Evolutionary conservation across 1,140 invertebrate genomes (phyloP), one percentile per base, ranked within the genome.

Genomic region (Cyclina sinensis): DNA sequence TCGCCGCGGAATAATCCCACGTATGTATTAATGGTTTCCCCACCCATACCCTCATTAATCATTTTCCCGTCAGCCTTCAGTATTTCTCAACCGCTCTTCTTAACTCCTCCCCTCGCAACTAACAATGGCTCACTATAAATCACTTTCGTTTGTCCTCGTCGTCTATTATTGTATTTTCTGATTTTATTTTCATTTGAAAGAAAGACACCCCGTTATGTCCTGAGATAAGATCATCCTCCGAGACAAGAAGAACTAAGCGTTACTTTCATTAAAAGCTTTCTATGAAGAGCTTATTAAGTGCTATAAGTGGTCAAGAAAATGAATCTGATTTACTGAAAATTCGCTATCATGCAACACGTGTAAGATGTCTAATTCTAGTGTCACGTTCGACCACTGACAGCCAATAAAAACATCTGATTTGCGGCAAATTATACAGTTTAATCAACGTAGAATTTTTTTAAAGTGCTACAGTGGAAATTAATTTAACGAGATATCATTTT

Each of bases 1-100:
- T 30, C 16, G 32, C 30, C 30, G 14, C 4, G 18, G 78, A 54
- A 80, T 83, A 83, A 83, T 83, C 37, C 62, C 62, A 70, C 62
- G 81, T 70, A 83, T 83, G 43, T 70, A 83, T 30, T 70, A 65
- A 83, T 83, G 54, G 35, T 65, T 83, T 65, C 81, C 81, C 81
- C 81, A 83, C 81, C 81, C 81, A 32, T 83, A 18, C 43, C 24
- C 39, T 70, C 81, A 83, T 83, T 83, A 83, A 83, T 83, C 81
- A 83, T 70, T 21, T 70, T 70, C 54, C 54, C 37, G 81, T 51
- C 54, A 43, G 39, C 37, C 59, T 68, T 62, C n/a, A 32, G 7
- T n/a, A 27, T 30, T 62, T 37, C 46, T 2, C 11, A 27, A 68
- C 59, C 12, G 65, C 81, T 68, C 43, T 65, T 65, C 54, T 62